phyloP scores from a whole-genome alignment of 2,113 vertebrate genomes.

The Oryzias javanicus region DNA sequence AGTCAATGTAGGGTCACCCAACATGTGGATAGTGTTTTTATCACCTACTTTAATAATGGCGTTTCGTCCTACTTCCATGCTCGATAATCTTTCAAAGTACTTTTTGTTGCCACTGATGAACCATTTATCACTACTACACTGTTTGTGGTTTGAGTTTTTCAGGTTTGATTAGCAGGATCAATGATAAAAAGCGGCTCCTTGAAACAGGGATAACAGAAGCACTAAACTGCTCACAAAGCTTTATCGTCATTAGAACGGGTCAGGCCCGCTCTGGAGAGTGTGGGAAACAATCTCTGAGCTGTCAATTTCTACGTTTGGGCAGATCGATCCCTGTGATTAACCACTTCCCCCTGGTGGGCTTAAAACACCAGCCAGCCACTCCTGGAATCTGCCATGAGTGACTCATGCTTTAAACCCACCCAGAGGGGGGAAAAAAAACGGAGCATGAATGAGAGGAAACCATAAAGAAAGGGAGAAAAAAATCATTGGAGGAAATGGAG shows the following conservation, averaged over 20 bases:
- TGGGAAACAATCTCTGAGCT: conserved; percentile 30
- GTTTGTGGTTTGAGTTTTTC: no score
- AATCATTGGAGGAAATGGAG: conserved; percentile 14
- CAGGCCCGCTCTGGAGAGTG: background rate
- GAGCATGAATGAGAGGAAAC: conserved; percentile 21
- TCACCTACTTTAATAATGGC: no score
- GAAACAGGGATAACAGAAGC: background rate
- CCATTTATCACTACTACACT: no score
- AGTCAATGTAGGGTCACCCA: no score
- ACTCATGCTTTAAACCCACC: conserved; percentile 40
- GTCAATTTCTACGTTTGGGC: conserved; percentile 30
- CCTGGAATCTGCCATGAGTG: conserved; percentile 45
- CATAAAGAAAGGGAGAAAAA: conserved; percentile 25
- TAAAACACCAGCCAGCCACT: conserved; percentile 17
- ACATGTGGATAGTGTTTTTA: no score
- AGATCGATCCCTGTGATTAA: conserved; percentile 45
- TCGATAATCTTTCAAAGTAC: no score
- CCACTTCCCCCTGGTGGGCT: conserved; percentile 20
- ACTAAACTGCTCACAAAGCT: conserved; percentile 9
- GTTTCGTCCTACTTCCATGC: no score
- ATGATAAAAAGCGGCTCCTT: background rate
- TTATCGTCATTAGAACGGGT: conserved; percentile 9
- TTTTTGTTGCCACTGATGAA: no score
- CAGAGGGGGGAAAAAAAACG: conserved; percentile 21
- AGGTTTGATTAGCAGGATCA: no score